Evolutionary conservation across 1,140 invertebrate genomes (phyloP).

Genomic region (Drosophila yakuba): DNA sequence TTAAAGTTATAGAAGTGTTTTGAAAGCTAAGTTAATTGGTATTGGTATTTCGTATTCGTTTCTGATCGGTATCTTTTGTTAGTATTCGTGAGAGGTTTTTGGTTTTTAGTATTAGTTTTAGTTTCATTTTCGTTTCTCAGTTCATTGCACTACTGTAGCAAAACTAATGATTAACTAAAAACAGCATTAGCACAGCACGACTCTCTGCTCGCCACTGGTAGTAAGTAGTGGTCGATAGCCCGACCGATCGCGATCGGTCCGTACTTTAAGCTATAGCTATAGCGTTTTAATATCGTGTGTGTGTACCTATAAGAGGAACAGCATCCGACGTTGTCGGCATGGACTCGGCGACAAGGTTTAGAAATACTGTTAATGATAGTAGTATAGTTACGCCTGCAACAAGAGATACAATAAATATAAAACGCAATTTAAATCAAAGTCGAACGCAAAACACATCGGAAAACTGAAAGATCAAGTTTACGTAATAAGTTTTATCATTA

Average conservation of each 20-base stretch:
- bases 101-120: conserved; percentile 16
- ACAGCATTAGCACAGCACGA: conserved; percentile 62
- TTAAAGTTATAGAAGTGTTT: conserved; percentile 32
- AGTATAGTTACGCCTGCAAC: conserved; percentile 98
- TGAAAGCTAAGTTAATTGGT: conserved; percentile 67
- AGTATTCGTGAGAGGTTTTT: conserved; percentile 43
- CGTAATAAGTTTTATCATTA: conserved; percentile 54
- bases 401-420: conserved; percentile 81
- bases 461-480: conserved; percentile 67
- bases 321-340: conserved; percentile 96
- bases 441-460: conserved; percentile 62
- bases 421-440: conserved; percentile 72
- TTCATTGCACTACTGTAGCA: conserved; percentile 78
- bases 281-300: conserved; percentile 68
- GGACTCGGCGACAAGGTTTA: conserved; percentile 96
- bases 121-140: conserved; percentile 38
- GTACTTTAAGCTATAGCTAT: conserved; percentile 40
- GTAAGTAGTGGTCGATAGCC: conserved; percentile 19
- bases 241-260: conserved; percentile 21
- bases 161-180: conserved; percentile 80
- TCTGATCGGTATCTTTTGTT: conserved; percentile 45
- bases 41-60: conserved; percentile 69
- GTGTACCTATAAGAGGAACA: conserved; percentile 89
- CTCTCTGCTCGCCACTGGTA: conserved; percentile 40
- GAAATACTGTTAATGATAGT: conserved; percentile 99